Conservation (phyloP, 2,797 vertebrate genomes). For the Xerus rutilus region DNA sequence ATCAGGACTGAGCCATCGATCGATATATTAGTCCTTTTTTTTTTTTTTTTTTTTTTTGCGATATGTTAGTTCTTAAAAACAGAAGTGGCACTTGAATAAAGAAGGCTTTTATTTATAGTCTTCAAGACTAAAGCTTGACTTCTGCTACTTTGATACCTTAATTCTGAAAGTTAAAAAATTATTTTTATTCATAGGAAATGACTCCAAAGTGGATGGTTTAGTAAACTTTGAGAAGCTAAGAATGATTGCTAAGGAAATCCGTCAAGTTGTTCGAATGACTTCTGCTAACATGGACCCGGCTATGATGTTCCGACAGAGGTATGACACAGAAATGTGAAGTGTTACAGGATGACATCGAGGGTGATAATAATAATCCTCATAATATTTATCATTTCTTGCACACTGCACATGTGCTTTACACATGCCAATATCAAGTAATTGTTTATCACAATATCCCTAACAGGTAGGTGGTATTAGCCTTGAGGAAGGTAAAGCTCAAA, state of each 20-base stretch:
- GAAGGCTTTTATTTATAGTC: not conserved
- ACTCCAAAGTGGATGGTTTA: slow-evolving; percentile 96
- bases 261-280: slow-evolving; percentile 96
- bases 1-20: not conserved
- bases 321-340: slow-evolving; percentile 74
- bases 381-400: not conserved
- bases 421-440: not conserved
- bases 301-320: slow-evolving; percentile 99
- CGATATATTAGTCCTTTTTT: not conserved
- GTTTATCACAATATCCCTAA: not conserved
- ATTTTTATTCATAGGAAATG: slow-evolving; percentile 91
- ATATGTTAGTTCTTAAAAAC: not conserved
- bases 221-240: slow-evolving; percentile 98
- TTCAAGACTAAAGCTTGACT: slow-evolving; percentile 5
- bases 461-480: slow-evolving; percentile 14
- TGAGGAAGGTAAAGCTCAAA: slow-evolving; percentile 26
- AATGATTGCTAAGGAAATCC: slow-evolving; percentile 99
- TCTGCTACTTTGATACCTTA: slow-evolving; percentile 37
- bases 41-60: too few species aligned
- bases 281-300: slow-evolving; percentile 98
- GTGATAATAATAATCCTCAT: not conserved
- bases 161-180: not conserved
- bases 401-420: not conserved
- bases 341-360: not conserved
- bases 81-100: not conserved